Evolutionary conservation across 30 jellyfish, hydroid and myxozoan genomes (phyloP), one percentile per base, ranked within the genome.

Genomic region (Calvadosia cruxmelitensis): DNA sequence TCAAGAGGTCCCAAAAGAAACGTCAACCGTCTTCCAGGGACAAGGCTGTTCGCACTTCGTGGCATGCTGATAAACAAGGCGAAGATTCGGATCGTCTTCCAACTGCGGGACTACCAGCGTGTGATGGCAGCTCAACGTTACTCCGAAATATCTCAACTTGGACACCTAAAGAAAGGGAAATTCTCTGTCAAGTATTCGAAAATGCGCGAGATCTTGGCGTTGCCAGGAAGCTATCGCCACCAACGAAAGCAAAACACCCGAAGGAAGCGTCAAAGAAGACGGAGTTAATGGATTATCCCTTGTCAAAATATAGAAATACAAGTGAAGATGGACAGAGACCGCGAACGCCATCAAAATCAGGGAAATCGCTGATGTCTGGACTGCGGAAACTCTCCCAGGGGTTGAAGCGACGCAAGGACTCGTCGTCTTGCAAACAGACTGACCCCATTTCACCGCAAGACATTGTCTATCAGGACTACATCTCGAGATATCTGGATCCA

Each of bases 161-260:
- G 32, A 33, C 93, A 2, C 93, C 86, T 33, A 81, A 81, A 48
- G 93, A 81, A 33, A 81, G 72, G 31, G 93, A 81, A 53, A 81
- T 81, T 42, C 63, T 81, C 23, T 78, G 49, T 3, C 93, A 81
- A 34, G 72, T 81, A 0, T 57, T 81, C 2, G 72, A 67, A 30
- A 81, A 81, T 48, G 93, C 86, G 3, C 32, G 68, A 33, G 42
- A 67, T 29, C 15, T 42, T 42, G 57, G 57, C 20, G 57, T 42
- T 5, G 10, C 57, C 10, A 42, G 20, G 57, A 42, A 42, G 20
- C n/a, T n/a, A n/a, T 42, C 57, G 20, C 10, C 57, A 42, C 10
- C 57, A 42, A 42, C 10, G 20, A 20, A 42, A 5, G 57, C 20
- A 20, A 5, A 5, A 20, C 10, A 10, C 10, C 57, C 57, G 20